Percentiles rank a stretch among this genome's conserved stretches.
Evolutionary conservation across 1,140 invertebrate genomes (phyloP).

Genomic region (Tetramorium alpestre): DNA sequence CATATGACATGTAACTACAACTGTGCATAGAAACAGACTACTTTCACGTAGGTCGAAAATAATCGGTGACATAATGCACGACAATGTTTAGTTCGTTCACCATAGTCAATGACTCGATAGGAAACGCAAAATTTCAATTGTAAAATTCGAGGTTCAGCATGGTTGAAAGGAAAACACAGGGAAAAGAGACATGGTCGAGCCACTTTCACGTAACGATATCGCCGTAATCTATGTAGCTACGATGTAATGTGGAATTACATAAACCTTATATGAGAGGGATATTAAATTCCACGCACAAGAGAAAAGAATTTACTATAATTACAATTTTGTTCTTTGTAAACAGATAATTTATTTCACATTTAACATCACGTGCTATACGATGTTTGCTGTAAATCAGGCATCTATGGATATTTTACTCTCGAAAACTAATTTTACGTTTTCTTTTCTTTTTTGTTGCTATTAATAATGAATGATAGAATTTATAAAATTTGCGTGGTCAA

Average conservation of each 20-base stretch:
- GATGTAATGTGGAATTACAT: constrained; percentile 61
- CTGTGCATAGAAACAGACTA: neutral
- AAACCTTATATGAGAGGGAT: neutral
- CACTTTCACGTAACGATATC: constrained; percentile 61
- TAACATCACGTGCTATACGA: neutral
- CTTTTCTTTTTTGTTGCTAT: neutral
- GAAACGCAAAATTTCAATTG: neutral
- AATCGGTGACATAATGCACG: neutral
- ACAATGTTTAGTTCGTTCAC: neutral
- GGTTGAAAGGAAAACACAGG: neutral
- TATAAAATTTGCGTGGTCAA: neutral
- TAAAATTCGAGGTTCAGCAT: constrained; percentile 22
- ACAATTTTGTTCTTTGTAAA: neutral
- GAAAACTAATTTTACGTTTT: neutral
- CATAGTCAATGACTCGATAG: neutral
- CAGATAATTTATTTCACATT: neutral
- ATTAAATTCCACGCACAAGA: neutral
- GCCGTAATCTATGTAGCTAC: constrained; percentile 48
- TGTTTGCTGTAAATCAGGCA: neutral
- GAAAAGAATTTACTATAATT: neutral
- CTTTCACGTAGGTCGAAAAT: constrained; percentile 33
- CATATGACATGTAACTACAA: neutral
- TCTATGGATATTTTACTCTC: neutral
- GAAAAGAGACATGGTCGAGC: constrained; percentile 38
- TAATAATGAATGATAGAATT: neutral